Conservation (phyloP, 2,888 invertebrate species). For the Acanthococcus lagerstroemiae region DNA sequence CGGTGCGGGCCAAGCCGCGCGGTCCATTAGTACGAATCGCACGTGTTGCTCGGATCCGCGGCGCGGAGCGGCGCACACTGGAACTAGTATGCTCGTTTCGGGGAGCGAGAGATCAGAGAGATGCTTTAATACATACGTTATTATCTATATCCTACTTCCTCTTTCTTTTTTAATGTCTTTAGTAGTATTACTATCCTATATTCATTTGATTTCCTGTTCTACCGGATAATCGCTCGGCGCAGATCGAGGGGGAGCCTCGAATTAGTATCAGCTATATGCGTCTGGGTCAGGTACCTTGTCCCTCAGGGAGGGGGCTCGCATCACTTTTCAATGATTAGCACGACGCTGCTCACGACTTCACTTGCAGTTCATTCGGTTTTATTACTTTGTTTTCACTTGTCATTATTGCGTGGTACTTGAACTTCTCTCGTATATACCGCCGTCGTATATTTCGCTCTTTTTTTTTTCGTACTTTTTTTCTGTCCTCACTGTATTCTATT, state of each 20-base stretch:
- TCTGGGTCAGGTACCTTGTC: slow-evolving; percentile 31
- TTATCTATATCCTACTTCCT: slow-evolving; percentile 29
- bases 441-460: neutral
- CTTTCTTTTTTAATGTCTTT: slow-evolving; percentile 27
- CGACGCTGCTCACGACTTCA: slow-evolving; percentile 29
- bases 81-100: slow-evolving; percentile 13
- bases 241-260: slow-evolving; percentile 19
- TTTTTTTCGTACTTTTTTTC: neutral
- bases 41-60: slow-evolving; percentile 12
- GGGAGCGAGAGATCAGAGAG: too few species aligned
- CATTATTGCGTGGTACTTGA: slow-evolving; percentile 24
- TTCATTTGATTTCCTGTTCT: slow-evolving; percentile 25
- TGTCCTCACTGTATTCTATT: neutral
- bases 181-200: slow-evolving; percentile 31
- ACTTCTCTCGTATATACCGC: slow-evolving; percentile 2
- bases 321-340: slow-evolving; percentile 31
- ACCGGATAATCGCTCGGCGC: slow-evolving; percentile 23
- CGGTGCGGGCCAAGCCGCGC: neutral
- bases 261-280: slow-evolving; percentile 19
- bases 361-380: slow-evolving; percentile 30
- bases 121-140: slow-evolving; percentile 23
- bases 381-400: slow-evolving; percentile 31
- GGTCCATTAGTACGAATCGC: slow-evolving; percentile 20
- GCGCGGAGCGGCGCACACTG: too few species aligned
- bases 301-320: slow-evolving; percentile 24